Base-by-base conservation (phyloP, 2,113 vertebrate species). In the Meleagris gallopavo region DNA sequence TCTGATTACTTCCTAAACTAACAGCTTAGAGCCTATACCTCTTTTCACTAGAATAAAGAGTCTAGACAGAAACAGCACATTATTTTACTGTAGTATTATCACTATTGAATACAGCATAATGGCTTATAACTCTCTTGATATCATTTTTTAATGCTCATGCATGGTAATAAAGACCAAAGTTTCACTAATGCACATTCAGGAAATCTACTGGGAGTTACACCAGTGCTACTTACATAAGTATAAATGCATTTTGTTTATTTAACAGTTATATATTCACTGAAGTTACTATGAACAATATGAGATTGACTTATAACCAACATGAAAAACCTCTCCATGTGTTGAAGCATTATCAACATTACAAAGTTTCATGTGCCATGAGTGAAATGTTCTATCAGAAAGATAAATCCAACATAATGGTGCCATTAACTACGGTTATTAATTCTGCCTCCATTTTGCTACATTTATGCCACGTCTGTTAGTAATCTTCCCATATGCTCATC, bases 221-320 rank as follows among this genome's bases (percentile, higher is more conserved):
- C 27, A 57, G 69, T 46, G 60, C 29, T 67, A 45, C 50, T 90
- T 34, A 67, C 24, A 55, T 60, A 43, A 91, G 91, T 69, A 83
- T 29, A 86, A 84, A 86, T 67, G 90, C 84, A 75, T 82, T 41
- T 71, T 48, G 46, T 48, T 6, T 57, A 57, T 19, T 29, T 75
- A 84, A 75, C 86, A 36, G 52, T 61, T 74, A 71, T 13, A 50
- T 78, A 81, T 81, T 93, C 81, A 81, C 75, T 86, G 76, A 76
- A 78, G 50, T 19, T 74, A 55, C 38, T 46, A 34, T 80, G 82
- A 90, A 90, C 54, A 88, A 8, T 65, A 66, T 55, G 32, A 86
- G 43, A 54, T 60, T 17, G 62, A 78, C 12, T 19, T 43, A 16
- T 64, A 83, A 67, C 50, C 72, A 83, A 73, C 8, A 18, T 43